Conservation (phyloP, 2,797 vertebrate genomes). For the Rhinoraja longicauda region DNA sequence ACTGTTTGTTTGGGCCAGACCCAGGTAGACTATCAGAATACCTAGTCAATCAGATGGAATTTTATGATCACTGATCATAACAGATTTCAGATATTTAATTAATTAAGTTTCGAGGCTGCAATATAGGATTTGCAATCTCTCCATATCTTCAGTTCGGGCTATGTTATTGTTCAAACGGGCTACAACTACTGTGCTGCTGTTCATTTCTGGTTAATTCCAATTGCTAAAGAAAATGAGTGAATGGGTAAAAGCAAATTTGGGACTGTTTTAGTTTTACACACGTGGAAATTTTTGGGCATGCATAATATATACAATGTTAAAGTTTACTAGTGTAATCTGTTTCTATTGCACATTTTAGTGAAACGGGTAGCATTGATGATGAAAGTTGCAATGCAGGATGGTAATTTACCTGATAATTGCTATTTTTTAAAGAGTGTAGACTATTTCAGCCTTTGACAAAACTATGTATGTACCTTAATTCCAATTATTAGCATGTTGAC, state of each 20-base stretch:
- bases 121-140: too few relatives aligned
- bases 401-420: background rate
- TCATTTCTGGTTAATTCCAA: background rate
- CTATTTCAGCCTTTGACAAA: constrained; percentile 8
- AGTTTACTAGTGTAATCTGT: background rate
- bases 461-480: background rate
- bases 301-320: background rate
- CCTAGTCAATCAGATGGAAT: too few relatives aligned
- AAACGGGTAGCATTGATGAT: background rate
- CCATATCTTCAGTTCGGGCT: too few relatives aligned
- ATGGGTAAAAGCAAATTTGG: background rate
- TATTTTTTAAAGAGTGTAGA: background rate
- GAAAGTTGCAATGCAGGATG: background rate
- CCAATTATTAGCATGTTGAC: background rate
- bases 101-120: too few relatives aligned
- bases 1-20: too few relatives aligned
- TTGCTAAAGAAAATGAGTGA: background rate
- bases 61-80: too few relatives aligned
- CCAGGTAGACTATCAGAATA: too few relatives aligned
- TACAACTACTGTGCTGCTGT: background rate
- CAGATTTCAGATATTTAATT: too few relatives aligned
- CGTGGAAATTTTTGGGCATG: background rate
- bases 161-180: too few relatives aligned
- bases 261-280: background rate
- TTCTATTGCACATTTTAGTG: background rate